These are phyloP conservation scores for Chymomyza amoena DNA, from an alignment of 2,888 invertebrate genomes.

Conservation along the genomic window DNA sequence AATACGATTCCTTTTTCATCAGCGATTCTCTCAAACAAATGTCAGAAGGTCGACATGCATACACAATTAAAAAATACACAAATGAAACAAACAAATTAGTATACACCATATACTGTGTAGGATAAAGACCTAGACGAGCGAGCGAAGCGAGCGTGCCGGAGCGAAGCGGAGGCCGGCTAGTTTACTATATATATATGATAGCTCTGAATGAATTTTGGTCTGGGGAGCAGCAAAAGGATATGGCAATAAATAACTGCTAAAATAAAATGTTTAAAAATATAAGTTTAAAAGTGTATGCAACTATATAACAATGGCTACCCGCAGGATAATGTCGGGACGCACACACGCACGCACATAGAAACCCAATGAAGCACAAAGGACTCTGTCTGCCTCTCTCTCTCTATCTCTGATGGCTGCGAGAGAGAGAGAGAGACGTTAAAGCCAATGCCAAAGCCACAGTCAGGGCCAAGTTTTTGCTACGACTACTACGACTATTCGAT, in stretches of 20 bases:
- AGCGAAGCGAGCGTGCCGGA: too few species aligned
- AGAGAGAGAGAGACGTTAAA: not conserved
- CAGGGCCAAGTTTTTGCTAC: not conserved
- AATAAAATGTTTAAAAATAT: conserved; percentile 55
- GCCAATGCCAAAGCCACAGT: not conserved
- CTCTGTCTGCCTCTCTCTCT: too few species aligned
- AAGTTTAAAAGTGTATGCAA: conserved; percentile 15
- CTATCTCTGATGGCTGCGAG: not conserved
- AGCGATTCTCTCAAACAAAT: too few species aligned
- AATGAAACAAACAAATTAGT: too few species aligned
- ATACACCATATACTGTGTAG: too few species aligned
- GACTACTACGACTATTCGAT: conserved; percentile 41
- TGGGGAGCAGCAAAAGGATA: not conserved
- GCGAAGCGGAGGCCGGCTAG: too few species aligned
- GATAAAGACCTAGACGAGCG: too few species aligned
- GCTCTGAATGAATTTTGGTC: not conserved
- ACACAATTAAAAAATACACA: too few species aligned
- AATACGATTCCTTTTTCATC: too few species aligned
- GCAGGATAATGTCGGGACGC: not conserved
- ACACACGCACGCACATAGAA: conserved; percentile 17
- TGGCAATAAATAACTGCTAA: conserved; percentile 51
- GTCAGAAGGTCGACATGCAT: too few species aligned
- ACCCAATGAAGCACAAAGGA: conserved; percentile 57
- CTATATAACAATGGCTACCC: not conserved
- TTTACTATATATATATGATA: conserved; percentile 66